phyloP scores from a whole-genome alignment of 2,113 vertebrate genomes.

The Montifringilla adamsi region DNA sequence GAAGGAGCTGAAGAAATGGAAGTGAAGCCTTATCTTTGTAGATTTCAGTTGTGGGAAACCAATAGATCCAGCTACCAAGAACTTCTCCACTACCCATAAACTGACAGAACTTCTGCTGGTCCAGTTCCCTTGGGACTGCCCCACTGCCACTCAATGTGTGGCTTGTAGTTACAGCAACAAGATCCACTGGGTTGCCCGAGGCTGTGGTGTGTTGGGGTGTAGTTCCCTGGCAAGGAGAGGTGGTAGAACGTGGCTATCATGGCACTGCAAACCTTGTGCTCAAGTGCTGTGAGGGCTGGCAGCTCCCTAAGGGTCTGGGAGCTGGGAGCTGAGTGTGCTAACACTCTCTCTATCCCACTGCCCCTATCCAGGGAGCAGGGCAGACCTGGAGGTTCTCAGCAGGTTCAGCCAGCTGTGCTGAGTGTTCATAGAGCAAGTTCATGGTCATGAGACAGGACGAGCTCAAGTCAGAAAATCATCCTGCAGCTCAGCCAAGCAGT shows the following conservation, averaged over 20 bases:
- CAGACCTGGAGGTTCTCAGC: background rate
- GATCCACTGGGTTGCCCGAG: background rate
- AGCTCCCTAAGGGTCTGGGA: fast-evolving
- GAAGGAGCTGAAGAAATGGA: background rate
- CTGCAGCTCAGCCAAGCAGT: background rate
- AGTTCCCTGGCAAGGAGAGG: background rate
- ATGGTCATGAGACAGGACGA: background rate
- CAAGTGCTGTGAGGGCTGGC: background rate
- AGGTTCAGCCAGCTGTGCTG: background rate
- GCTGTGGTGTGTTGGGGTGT: background rate
- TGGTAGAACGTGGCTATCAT: background rate
- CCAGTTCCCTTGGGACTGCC: background rate
- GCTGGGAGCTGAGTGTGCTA: background rate
- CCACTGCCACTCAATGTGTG: background rate
- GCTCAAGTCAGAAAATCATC: background rate
- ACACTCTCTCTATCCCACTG: background rate
- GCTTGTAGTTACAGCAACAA: background rate
- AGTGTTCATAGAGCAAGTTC: background rate
- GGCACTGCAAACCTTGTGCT: background rate
- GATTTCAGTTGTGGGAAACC: background rate
- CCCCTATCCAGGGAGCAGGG: background rate
- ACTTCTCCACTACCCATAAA: background rate
- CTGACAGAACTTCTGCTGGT: background rate
- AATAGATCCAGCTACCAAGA: background rate
- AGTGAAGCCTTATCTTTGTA: background rate